Conservation (phyloP, 2,888 invertebrate genomes). For the Eupeodes luniger region DNA sequence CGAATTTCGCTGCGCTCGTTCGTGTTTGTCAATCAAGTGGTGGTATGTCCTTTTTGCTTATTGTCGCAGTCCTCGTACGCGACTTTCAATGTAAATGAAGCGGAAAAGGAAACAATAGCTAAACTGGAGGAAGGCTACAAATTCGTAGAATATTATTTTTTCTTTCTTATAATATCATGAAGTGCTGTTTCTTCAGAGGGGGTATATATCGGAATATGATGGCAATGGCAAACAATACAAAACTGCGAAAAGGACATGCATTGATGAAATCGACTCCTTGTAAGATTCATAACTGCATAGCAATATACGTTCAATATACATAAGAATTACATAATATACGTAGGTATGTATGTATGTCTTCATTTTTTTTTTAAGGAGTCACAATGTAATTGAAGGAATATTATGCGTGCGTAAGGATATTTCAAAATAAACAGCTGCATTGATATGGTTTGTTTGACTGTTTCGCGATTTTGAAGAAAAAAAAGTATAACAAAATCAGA, state of each 20-base stretch:
- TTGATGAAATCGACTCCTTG: constrained; percentile 70
- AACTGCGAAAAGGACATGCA: constrained; percentile 73
- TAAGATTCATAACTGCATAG: neutral
- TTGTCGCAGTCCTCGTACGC: constrained; percentile 49
- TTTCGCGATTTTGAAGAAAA: constrained; percentile 7
- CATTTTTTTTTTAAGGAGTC: constrained; percentile 1
- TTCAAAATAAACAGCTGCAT: constrained; percentile 50
- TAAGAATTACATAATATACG: neutral
- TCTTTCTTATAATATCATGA: neutral
- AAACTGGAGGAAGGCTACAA: constrained; percentile 44
- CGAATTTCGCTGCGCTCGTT: constrained; percentile 46
- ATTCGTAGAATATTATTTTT: constrained; percentile 32
- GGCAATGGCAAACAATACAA: constrained; percentile 16
- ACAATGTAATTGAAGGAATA: constrained; percentile 9
- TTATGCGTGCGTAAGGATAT: constrained; percentile 21
- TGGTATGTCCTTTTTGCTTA: constrained; percentile 67
- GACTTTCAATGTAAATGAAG: constrained; percentile 71
- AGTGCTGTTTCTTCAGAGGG: constrained; percentile 8
- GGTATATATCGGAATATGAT: neutral
- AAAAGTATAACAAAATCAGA: neutral
- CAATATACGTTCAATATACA: neutral
- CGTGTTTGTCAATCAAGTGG: constrained; percentile 70
- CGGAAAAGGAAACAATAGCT: constrained; percentile 71
- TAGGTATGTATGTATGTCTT: too few relatives aligned
- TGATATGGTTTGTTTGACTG: constrained; percentile 8